Conservation (phyloP, 2,113 vertebrate species). For the Procavia capensis region DNA sequence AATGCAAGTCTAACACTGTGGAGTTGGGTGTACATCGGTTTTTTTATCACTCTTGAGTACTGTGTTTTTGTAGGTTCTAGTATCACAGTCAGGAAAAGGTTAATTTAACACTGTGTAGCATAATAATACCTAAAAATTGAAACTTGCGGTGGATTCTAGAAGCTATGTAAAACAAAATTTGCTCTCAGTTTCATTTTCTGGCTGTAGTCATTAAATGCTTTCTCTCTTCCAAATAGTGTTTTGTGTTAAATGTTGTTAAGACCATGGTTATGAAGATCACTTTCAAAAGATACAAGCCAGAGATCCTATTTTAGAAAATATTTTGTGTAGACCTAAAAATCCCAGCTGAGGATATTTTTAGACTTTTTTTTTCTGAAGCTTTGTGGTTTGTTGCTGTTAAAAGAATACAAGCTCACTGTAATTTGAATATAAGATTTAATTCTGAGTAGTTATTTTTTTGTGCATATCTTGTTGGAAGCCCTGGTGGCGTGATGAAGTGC, state of each 20-base stretch:
- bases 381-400: neutral
- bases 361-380: neutral
- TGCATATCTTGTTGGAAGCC: too few relatives aligned
- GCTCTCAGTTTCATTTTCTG: slow-evolving; percentile 3
- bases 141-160: neutral
- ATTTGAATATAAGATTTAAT: too few relatives aligned
- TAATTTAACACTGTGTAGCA: neutral
- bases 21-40: neutral
- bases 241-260: neutral
- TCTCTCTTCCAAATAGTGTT: neutral
- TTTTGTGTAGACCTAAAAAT: neutral
- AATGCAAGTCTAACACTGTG: neutral
- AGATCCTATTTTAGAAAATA: neutral
- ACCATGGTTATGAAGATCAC: neutral
- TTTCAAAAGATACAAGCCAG: neutral
- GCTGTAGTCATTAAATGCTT: neutral
- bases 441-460: too few relatives aligned
- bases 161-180: neutral
- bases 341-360: neutral
- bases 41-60: neutral
- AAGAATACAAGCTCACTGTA: too few relatives aligned
- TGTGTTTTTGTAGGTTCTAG: neutral
- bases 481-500: too few relatives aligned
- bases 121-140: neutral
- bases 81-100: neutral